These are phyloP conservation scores for Berghia stephanieae DNA, from an alignment of 1,140 invertebrate species.

Conservation along the genomic window DNA sequence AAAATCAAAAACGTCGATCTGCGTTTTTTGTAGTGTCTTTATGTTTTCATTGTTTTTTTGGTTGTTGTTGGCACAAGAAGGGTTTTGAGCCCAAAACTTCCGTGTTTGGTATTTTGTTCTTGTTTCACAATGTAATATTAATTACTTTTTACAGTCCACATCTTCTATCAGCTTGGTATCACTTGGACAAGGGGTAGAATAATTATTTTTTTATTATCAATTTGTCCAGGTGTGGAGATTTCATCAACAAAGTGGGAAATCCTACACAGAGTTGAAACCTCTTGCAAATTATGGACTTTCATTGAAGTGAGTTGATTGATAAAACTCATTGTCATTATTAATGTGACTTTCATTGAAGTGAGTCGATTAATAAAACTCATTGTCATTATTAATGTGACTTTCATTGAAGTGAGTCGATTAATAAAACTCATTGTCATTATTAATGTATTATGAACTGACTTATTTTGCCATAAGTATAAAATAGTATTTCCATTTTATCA, in stretches of 20 bases:
- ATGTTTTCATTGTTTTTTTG: no score
- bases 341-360: conserved; percentile 49
- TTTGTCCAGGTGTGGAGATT: conserved; percentile 58
- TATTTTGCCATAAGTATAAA: no score
- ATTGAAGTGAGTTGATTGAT: conserved; percentile 53
- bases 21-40: background rate
- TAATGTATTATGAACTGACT: no score
- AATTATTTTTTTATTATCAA: conserved; percentile 1
- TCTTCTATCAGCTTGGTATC: no score
- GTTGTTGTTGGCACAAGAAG: no score
- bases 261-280: conserved; percentile 56
- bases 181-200: background rate
- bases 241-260: conserved; percentile 53
- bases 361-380: conserved; percentile 30
- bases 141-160: no score
- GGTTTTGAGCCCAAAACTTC: no score
- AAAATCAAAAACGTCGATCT: no score
- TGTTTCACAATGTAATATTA: background rate
- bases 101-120: no score
- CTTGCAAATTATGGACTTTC: conserved; percentile 61
- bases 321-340: background rate
- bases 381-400: background rate
- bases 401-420: conserved; percentile 54
- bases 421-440: background rate
- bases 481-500: no score